Evolutionary conservation across 1,140 invertebrate genomes (phyloP).

Genomic region (Tetragonula clypearis): DNA sequence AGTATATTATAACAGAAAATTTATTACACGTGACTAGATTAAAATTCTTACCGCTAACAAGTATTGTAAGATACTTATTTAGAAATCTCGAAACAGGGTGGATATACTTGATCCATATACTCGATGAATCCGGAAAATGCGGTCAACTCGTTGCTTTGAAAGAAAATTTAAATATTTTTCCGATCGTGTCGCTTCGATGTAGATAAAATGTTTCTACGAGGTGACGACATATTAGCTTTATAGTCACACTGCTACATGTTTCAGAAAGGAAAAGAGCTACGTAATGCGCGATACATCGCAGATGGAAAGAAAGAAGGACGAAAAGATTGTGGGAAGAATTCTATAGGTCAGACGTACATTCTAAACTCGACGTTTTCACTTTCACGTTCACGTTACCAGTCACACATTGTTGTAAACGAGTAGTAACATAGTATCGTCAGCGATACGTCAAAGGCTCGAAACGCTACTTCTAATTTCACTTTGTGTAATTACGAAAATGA

Average conservation of each 20-base stretch:
- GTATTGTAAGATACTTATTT: no score
- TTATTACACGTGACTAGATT: no score
- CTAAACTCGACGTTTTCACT: neutral
- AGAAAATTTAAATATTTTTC: no score
- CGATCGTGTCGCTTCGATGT: no score
- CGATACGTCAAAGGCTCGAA: neutral
- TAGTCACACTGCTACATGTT: neutral
- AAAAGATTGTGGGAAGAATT: neutral
- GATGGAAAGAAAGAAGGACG: neutral
- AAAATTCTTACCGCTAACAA: no score
- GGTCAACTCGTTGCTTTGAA: no score
- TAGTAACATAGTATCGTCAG: neutral
- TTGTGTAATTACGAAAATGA: neutral
- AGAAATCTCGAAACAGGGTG: no score
- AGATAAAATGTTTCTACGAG: no score
- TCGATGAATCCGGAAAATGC: no score
- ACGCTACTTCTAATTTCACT: neutral
- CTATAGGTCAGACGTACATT: constrained; percentile 5
- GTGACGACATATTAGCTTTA: neutral
- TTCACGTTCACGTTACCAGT: neutral
- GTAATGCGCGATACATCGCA: neutral
- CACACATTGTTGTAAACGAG: neutral
- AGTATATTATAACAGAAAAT: no score
- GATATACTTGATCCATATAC: no score
- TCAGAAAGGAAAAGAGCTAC: neutral